phyloP scores from a whole-genome alignment of 2,797 vertebrate species.

The Manis crassicaudata region DNA sequence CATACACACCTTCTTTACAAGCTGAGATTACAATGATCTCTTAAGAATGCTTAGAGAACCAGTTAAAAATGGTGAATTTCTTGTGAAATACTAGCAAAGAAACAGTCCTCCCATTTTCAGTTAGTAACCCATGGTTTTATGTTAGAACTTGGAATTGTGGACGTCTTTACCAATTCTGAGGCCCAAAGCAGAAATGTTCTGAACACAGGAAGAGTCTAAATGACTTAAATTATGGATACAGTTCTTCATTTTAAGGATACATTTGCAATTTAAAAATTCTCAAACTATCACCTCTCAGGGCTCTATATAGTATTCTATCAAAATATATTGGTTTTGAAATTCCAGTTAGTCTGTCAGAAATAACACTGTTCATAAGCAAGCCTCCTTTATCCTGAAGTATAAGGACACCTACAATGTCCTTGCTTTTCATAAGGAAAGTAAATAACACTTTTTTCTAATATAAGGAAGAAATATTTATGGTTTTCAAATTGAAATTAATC shows the following conservation, averaged over 20 bases:
- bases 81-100: conserved; percentile 43
- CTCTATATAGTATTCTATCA: background rate
- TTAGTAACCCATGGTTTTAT: background rate
- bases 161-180: conserved; percentile 10
- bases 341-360: conserved; percentile 25
- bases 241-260: conserved; percentile 31
- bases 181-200: conserved; percentile 13
- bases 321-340: conserved; percentile 36
- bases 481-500: conserved; percentile 26
- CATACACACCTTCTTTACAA: background rate
- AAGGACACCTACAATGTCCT: background rate
- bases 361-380: conserved; percentile 31
- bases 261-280: conserved; percentile 40
- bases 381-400: background rate
- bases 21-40: background rate
- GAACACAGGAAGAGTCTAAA: background rate
- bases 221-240: background rate
- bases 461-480: background rate
- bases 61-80: background rate
- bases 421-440: conserved; percentile 8
- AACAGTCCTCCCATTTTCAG: background rate
- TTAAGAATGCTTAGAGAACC: background rate
- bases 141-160: background rate
- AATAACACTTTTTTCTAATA: background rate
- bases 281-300: background rate